A percentile compares a stretch with the other conserved stretches of the same genome.
phyloP scores from a whole-genome alignment of 2,797 vertebrate species.

The Paramormyrops hopkinsi region DNA sequence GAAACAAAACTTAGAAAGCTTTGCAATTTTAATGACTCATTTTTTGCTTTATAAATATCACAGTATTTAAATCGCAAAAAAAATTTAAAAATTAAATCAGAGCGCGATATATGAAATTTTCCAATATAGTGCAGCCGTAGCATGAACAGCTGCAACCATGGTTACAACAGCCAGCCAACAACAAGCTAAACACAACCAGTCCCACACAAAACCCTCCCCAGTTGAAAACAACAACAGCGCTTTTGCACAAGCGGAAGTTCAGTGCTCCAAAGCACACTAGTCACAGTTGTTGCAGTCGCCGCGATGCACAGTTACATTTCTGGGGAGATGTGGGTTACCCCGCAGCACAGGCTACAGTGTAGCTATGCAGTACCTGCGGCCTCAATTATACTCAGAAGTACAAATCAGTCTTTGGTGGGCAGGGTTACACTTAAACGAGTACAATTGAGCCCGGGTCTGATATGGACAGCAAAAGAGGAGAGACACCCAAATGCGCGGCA shows the following conservation, averaged over 20 bases:
- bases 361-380: not conserved
- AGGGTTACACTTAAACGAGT: not conserved
- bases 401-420: not conserved
- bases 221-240: not conserved
- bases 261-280: not conserved
- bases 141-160: not conserved
- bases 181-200: not conserved
- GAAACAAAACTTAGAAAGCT: not conserved
- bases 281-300: not conserved
- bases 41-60: not conserved
- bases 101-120: not conserved
- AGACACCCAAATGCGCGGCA: not conserved
- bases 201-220: not conserved
- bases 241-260: not conserved
- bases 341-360: not conserved
- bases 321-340: not conserved
- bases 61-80: not conserved
- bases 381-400: not conserved
- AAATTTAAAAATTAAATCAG: no score
- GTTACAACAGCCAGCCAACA: not conserved
- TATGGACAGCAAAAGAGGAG: not conserved
- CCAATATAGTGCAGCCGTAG: not conserved
- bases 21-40: not conserved
- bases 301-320: not conserved
- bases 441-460: conserved; percentile 3